These are phyloP conservation scores for Dilophus febrilis DNA, from an alignment of 2,888 invertebrate species.

Conservation along the genomic window DNA sequence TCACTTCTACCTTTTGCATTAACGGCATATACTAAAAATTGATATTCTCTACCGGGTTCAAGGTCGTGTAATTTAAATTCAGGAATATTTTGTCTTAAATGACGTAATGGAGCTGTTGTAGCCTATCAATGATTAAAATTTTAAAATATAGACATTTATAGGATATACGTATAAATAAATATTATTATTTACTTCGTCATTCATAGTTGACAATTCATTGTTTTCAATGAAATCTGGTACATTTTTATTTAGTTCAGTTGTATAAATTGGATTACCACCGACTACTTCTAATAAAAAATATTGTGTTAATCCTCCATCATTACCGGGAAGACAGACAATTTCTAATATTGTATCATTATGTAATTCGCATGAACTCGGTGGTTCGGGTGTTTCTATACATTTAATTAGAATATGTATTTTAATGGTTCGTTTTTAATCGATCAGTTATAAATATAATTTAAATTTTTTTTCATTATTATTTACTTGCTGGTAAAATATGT, in stretches of 20 bases:
- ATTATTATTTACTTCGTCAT: conserved; percentile 40
- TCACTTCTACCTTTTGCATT: conserved; percentile 64
- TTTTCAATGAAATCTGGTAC: conserved; percentile 22
- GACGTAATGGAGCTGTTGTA: conserved; percentile 39
- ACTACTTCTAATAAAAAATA: conserved; percentile 66
- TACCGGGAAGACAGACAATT: conserved; percentile 58
- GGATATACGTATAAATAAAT: neutral
- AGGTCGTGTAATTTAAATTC: conserved; percentile 56
- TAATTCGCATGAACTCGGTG: conserved; percentile 56
- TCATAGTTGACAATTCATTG: conserved; percentile 45
- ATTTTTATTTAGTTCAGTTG: conserved; percentile 31
- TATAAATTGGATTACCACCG: conserved; percentile 35
- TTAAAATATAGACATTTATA: neutral
- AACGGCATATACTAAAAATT: conserved; percentile 62
- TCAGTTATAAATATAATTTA: no score
- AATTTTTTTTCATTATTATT: no score
- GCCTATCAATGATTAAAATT: conserved; percentile 22
- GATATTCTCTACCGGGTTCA: conserved; percentile 59
- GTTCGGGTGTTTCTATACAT: conserved; percentile 52
- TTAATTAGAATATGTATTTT: no score
- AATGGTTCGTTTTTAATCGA: no score
- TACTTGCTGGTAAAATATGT: conserved; percentile 66
- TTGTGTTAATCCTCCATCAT: conserved; percentile 66
- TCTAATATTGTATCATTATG: conserved; percentile 47
- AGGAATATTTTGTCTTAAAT: conserved; percentile 46